These are phyloP conservation scores for Siniperca scherzeri DNA, from an alignment of 2,797 vertebrate species.

Conservation along the genomic window DNA sequence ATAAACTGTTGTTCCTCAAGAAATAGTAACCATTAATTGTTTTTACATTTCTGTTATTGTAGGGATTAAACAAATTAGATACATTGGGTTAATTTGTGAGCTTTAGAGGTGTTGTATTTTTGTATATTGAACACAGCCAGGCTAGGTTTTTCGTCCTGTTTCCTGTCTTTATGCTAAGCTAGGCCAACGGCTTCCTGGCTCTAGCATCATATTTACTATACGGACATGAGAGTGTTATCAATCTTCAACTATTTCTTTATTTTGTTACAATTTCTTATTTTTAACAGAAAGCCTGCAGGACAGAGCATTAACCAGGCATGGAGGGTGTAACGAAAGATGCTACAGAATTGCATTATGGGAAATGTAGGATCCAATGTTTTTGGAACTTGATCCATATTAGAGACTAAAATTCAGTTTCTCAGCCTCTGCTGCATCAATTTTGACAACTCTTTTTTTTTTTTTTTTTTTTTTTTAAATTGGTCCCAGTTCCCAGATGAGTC, in stretches of 20 bases:
- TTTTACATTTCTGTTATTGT: not conserved
- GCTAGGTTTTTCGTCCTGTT: not conserved
- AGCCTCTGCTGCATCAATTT: not conserved
- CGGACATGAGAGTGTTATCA: no score
- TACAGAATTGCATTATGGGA: not conserved
- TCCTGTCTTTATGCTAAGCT: not conserved
- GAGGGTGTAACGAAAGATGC: not conserved
- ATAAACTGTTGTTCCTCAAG: no score
- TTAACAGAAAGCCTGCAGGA: no score
- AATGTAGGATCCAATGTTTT: not conserved
- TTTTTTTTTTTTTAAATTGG: no score
- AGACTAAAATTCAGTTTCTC: not conserved
- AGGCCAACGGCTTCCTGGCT: no score
- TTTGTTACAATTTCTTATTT: no score
- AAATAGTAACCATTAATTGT: no score
- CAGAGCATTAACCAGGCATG: not conserved
- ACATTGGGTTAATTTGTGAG: not conserved
- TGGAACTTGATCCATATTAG: not conserved
- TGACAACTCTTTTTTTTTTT: not conserved
- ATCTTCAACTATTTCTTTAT: no score
- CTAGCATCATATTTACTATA: no score
- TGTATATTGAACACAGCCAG: not conserved
- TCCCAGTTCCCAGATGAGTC: no score
- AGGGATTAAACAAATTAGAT: not conserved
- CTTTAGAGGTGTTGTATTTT: not conserved